phyloP scores from a whole-genome alignment of 2,888 invertebrate genomes.

The Eupelmus urozonus region DNA sequence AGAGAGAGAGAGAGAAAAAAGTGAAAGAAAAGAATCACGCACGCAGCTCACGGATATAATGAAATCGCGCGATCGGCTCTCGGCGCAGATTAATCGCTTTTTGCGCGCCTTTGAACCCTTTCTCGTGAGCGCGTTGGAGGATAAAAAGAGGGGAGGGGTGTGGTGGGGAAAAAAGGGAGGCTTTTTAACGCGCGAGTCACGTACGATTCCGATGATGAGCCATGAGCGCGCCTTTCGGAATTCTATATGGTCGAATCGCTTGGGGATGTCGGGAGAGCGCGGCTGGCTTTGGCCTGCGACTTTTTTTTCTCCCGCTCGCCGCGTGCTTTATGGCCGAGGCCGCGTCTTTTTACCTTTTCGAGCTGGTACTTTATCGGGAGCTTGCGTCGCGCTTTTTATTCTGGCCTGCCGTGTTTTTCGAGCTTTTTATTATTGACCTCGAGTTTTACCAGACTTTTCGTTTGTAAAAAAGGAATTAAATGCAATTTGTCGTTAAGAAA shows the following conservation, averaged over 20 bases:
- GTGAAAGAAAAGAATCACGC: slow-evolving; percentile 9
- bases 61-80: slow-evolving; percentile 23
- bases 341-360: slow-evolving; percentile 24
- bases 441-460: too few relatives aligned
- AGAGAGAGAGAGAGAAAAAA: not conserved
- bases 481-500: too few relatives aligned
- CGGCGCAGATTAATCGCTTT: slow-evolving; percentile 48
- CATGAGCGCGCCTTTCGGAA: slow-evolving; percentile 47
- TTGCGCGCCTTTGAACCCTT: slow-evolving; percentile 39
- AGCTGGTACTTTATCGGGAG: too few relatives aligned
- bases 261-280: not conserved
- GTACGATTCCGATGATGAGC: slow-evolving; percentile 42
- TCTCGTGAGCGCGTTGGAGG: not conserved
- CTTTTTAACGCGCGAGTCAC: slow-evolving; percentile 48
- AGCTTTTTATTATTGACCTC: too few relatives aligned
- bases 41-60: slow-evolving; percentile 42
- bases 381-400: too few relatives aligned
- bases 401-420: too few relatives aligned
- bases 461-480: too few relatives aligned
- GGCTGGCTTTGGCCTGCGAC: not conserved
- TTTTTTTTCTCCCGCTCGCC: not conserved
- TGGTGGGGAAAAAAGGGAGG: not conserved
- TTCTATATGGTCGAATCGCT: slow-evolving; percentile 10
- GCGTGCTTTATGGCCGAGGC: not conserved
- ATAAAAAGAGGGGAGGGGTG: not conserved